Evolutionary conservation across 1,140 invertebrate species (phyloP).

Genomic region (Bombus confusus): DNA sequence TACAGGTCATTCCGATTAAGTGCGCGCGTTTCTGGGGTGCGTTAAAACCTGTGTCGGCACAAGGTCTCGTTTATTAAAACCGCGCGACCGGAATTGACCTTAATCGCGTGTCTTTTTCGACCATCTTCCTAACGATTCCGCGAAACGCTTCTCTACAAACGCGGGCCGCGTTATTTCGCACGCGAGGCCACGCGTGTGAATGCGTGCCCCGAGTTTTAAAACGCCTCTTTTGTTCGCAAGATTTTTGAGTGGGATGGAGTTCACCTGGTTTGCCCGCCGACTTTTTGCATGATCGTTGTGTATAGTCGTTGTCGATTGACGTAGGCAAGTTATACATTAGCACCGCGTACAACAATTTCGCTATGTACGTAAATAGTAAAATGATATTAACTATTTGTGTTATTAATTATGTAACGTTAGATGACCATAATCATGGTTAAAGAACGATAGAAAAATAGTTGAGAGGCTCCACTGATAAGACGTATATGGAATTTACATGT

Average conservation of each 20-base stretch:
- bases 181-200: not conserved
- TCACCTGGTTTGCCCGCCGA: not conserved
- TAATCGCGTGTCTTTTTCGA: slow-evolving; percentile 38
- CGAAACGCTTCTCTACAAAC: slow-evolving; percentile 18
- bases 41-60: slow-evolving; percentile 19
- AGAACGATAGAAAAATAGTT: too few relatives aligned
- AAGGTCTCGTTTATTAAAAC: slow-evolving; percentile 39
- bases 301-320: not conserved
- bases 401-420: too few relatives aligned
- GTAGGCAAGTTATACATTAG: not conserved
- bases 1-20: slow-evolving; percentile 38
- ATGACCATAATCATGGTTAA: too few relatives aligned
- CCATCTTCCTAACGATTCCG: slow-evolving; percentile 33
- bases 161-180: not conserved
- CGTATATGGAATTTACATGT: too few relatives aligned
- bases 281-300: not conserved
- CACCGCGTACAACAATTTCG: too few relatives aligned
- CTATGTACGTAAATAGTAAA: too few relatives aligned
- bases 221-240: not conserved
- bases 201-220: not conserved
- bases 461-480: too few relatives aligned
- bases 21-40: slow-evolving; percentile 35
- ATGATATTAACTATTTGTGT: too few relatives aligned
- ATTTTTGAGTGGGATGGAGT: not conserved
- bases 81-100: slow-evolving; percentile 43